A percentile compares a stretch with the other conserved stretches of the same genome.
phyloP scores from a whole-genome alignment of 1,140 invertebrate genomes.

The Drosophila athabasca region DNA sequence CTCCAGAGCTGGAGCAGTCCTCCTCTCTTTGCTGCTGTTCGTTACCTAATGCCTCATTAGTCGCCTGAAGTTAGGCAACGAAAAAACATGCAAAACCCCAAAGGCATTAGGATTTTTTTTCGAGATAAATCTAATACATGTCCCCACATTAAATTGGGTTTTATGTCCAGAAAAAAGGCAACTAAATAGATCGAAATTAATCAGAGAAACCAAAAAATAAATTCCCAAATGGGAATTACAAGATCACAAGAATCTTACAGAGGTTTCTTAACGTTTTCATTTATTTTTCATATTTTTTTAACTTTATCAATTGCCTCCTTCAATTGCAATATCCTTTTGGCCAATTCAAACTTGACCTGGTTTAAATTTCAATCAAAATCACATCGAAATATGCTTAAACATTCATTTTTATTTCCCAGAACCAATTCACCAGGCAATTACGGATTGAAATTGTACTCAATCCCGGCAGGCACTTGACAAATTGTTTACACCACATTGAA shows the following conservation, averaged over 20 bases:
- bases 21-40: slow-evolving; percentile 7
- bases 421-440: background rate
- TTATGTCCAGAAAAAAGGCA: background rate
- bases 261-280: too few species aligned
- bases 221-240: background rate
- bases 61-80: slow-evolving; percentile 47
- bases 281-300: too few species aligned
- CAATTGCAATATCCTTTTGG: too few species aligned
- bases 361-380: too few species aligned
- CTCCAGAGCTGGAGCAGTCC: too few species aligned
- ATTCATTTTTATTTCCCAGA: too few species aligned
- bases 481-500: slow-evolving; percentile 27
- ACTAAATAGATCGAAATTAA: background rate
- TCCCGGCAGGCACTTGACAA: slow-evolving; percentile 13
- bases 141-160: background rate
- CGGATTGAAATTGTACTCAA: background rate
- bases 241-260: too few species aligned
- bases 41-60: slow-evolving; percentile 67
- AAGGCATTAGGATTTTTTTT: background rate
- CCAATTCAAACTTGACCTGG: too few species aligned
- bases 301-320: too few species aligned
- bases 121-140: too few species aligned
- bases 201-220: background rate
- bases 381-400: too few species aligned
- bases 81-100: slow-evolving; percentile 8